Evolutionary conservation across 1,140 invertebrate species (phyloP).

Genomic region (Apis mellifera): Amel_HAv3.1 CM009935.2:11446501-11447000

Average conservation of each 20-base stretch:
- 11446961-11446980: neutral
- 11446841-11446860: too few relatives aligned
- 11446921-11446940: neutral
- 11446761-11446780: neutral
- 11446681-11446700: neutral
- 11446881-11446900: neutral
- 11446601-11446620: neutral
- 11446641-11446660: neutral
- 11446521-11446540: conserved; percentile 76
- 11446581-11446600: neutral
- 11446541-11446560: conserved; percentile 78
- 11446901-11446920: neutral
- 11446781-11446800: neutral
- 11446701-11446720: neutral
- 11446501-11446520: conserved; percentile 72
- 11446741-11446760: neutral
- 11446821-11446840: neutral
- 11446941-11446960: neutral
- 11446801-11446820: too few relatives aligned
- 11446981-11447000: neutral
- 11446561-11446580: conserved; percentile 61
- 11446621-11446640: neutral
- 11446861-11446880: too few relatives aligned
- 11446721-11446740: neutral
- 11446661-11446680: neutral